Conservation (phyloP, 2,888 invertebrate species). For the Plemyria rubiginata region DNA sequence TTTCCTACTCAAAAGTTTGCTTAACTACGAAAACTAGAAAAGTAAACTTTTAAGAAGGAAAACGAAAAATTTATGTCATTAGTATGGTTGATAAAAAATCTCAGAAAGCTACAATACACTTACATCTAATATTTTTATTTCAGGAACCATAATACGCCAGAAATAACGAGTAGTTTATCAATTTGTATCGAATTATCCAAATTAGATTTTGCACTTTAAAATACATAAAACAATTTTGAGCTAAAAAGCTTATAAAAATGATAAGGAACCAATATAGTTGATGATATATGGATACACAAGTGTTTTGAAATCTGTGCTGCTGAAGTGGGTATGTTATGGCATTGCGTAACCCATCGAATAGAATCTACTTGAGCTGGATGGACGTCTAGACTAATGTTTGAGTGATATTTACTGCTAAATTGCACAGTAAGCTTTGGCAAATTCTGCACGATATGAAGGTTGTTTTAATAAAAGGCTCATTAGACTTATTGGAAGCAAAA, state of each 20-base stretch:
- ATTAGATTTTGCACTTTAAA: slow-evolving; percentile 27
- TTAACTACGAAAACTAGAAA: too few species aligned
- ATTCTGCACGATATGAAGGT: too few species aligned
- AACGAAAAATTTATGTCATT: too few species aligned
- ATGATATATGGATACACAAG: slow-evolving; percentile 39
- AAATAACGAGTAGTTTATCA: not conserved
- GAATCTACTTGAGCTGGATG: slow-evolving; percentile 20
- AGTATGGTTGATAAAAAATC: too few species aligned
- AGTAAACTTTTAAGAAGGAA: too few species aligned
- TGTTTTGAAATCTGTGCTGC: slow-evolving; percentile 37
- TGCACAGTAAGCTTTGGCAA: not conserved
- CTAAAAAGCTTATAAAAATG: slow-evolving; percentile 37
- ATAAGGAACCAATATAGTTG: slow-evolving; percentile 39
- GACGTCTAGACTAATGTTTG: slow-evolving; percentile 23
- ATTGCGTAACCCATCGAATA: slow-evolving; percentile 33
- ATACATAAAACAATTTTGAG: slow-evolving; percentile 24
- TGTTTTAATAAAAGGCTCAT: too few species aligned
- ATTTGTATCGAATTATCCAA: slow-evolving; percentile 3
- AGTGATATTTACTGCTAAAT: not conserved
- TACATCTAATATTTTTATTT: too few species aligned
- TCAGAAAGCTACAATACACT: too few species aligned
- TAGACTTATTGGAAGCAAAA: too few species aligned
- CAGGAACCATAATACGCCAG: not conserved
- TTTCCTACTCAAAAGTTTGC: too few species aligned
- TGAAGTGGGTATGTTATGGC: slow-evolving; percentile 42